Base-by-base conservation (phyloP, 2,888 invertebrate genomes). In the Acleris literana region DNA sequence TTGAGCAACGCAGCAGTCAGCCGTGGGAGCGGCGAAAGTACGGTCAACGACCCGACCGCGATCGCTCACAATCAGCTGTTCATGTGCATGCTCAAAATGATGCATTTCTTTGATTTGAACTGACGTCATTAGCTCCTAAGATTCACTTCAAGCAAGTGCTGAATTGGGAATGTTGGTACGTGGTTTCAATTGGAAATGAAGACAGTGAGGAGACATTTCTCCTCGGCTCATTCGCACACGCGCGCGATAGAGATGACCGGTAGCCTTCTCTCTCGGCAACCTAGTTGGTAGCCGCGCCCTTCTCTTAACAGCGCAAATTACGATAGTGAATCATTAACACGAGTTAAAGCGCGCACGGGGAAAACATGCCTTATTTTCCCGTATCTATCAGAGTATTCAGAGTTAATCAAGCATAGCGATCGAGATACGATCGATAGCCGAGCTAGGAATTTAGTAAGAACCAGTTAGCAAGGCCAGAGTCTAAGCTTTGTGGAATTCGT, bases 11-110 rank as follows among this genome's bases (percentile, higher is more conserved):
- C 84, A 74, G 73, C 78, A 73, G 75, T 72, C 76, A 76, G 83
- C 76, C 87, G 90, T 88, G 90, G 89, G 88, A 90, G 86, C 84
- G 88, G 90, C 90, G 91, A 92, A 92, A 92, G 91, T 90, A 75
- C 85, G 92, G 90, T 85, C 90, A 82, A 81, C 80, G 87, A 91
- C 86, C 71, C 84, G 84, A 73, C 83, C 81, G 82, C 82, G 82
- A 82, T 84, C 82, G 71, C 79, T 76, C 79, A 85, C 82, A 85
- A 89, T 91, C 92, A 92, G 92, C 92, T 92, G 92, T 89, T 91
- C 87, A 86, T 84, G 72, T 79, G 76, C 81, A 80, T 79, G 77
- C 77, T 74, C 74, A 74, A 74, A 72, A 76, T 78, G 76, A 76
- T 78, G 78, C 73, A 74, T 61, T 33, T 60, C 25, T 39, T 22